Evolutionary conservation across 2,888 invertebrate genomes (phyloP).

Genomic region (Tetramorium bicarinatum): DNA sequence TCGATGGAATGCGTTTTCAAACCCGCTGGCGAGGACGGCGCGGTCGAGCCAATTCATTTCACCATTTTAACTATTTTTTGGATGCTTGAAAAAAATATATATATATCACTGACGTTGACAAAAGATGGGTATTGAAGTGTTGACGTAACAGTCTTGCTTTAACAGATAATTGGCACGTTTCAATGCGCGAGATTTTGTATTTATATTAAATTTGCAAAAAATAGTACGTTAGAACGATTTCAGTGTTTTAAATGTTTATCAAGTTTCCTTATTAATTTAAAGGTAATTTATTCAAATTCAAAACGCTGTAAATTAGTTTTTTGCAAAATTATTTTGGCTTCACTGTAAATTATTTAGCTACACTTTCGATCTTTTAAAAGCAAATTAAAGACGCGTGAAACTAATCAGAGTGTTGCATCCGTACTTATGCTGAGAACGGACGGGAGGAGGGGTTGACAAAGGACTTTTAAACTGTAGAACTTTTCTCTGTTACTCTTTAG

Average conservation of each 20-base stretch:
- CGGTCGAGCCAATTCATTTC: slow-evolving; percentile 23
- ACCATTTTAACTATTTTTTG: slow-evolving; percentile 12
- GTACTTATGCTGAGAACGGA: neutral
- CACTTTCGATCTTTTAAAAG: neutral
- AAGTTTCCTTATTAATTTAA: neutral
- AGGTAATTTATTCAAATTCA: neutral
- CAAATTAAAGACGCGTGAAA: neutral
- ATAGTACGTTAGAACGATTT: neutral
- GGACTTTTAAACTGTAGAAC: neutral
- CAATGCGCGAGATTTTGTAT: neutral
- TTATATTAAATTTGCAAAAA: neutral
- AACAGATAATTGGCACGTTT: neutral
- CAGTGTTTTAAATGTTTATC: neutral
- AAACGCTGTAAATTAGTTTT: neutral
- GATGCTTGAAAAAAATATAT: neutral
- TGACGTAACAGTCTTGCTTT: neutral
- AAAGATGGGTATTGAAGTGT: neutral
- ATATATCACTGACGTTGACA: neutral
- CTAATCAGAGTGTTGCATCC: neutral
- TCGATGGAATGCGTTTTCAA: slow-evolving; percentile 35
- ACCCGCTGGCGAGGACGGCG: neutral
- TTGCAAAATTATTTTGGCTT: neutral
- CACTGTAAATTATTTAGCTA: neutral
- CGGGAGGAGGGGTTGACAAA: neutral
- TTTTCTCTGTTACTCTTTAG: neutral